Conservation (phyloP, 2,113 vertebrate species). For the Erythrocebus patas region DNA sequence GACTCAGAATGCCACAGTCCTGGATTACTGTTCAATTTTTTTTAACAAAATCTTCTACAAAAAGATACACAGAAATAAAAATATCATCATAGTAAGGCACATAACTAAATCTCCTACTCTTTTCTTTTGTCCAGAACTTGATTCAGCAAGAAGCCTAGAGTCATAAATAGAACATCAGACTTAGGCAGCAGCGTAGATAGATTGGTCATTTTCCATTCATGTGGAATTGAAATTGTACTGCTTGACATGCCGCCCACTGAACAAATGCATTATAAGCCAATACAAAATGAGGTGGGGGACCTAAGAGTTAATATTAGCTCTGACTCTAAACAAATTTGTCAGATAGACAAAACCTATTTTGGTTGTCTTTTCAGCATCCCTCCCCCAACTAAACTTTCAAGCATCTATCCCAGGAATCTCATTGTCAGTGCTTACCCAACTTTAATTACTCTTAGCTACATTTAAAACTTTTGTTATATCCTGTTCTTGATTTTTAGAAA, state of each 20-base stretch:
- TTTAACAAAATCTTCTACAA: not conserved
- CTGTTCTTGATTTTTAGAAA: not conserved
- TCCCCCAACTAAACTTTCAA: not conserved
- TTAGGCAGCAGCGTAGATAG: not conserved
- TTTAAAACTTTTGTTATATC: conserved; percentile 2
- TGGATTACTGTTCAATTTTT: not conserved
- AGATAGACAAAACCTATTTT: conserved; percentile 18
- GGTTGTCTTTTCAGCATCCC: not conserved
- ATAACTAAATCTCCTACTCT: not conserved
- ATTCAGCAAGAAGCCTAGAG: not conserved
- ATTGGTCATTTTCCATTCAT: not conserved
- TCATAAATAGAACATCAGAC: not conserved
- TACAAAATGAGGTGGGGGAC: not conserved
- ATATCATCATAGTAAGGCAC: not conserved
- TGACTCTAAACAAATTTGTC: not conserved
- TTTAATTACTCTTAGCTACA: not conserved
- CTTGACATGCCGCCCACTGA: not conserved
- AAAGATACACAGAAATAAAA: not conserved
- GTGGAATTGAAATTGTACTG: not conserved
- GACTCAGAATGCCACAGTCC: not conserved
- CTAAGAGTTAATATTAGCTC: conserved; percentile 5
- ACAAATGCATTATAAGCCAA: not conserved
- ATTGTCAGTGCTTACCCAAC: not conserved
- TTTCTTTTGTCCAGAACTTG: not conserved
- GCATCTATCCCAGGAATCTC: not conserved